Evolutionary conservation across 1,140 invertebrate genomes (phyloP).

Genomic region (Popillia japonica): DNA sequence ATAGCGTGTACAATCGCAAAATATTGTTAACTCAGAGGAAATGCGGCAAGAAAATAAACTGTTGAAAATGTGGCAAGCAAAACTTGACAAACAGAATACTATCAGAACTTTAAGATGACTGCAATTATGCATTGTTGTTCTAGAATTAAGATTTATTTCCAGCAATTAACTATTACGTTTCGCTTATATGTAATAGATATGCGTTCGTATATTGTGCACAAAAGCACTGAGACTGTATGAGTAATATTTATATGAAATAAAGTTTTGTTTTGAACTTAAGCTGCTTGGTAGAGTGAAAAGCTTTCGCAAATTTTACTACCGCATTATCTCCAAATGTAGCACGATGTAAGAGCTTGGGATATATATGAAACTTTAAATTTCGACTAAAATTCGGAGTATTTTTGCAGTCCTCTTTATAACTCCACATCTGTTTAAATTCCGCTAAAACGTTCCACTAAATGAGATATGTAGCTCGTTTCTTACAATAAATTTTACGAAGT

Average conservation of each 20-base stretch:
- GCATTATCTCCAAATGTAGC: not conserved
- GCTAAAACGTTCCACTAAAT: conserved; percentile 40
- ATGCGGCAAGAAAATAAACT: too few relatives aligned
- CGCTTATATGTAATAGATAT: too few relatives aligned
- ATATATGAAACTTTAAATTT: conserved; percentile 36
- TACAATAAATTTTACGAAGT: conserved; percentile 36
- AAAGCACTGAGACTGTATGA: not conserved
- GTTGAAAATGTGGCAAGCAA: too few relatives aligned
- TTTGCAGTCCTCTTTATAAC: conserved; percentile 38
- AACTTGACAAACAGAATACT: too few relatives aligned
- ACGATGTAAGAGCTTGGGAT: not conserved
- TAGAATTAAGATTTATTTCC: too few relatives aligned
- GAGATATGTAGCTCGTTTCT: conserved; percentile 40
- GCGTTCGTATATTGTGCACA: not conserved
- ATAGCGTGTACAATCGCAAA: too few relatives aligned
- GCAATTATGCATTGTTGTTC: too few relatives aligned
- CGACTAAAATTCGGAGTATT: conserved; percentile 21
- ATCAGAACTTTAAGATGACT: too few relatives aligned
- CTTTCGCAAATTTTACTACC: conserved; percentile 1
- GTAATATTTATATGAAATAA: conserved; percentile 3
- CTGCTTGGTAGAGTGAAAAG: not conserved
- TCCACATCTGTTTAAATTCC: conserved; percentile 41
- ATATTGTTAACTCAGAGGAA: too few relatives aligned
- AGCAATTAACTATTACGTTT: too few relatives aligned
- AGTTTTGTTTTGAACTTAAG: not conserved